A percentile compares a stretch with the other conserved stretches of the same genome.
Evolutionary conservation across 2,888 invertebrate genomes (phyloP).

Genomic region (Drosophila falleni): DNA sequence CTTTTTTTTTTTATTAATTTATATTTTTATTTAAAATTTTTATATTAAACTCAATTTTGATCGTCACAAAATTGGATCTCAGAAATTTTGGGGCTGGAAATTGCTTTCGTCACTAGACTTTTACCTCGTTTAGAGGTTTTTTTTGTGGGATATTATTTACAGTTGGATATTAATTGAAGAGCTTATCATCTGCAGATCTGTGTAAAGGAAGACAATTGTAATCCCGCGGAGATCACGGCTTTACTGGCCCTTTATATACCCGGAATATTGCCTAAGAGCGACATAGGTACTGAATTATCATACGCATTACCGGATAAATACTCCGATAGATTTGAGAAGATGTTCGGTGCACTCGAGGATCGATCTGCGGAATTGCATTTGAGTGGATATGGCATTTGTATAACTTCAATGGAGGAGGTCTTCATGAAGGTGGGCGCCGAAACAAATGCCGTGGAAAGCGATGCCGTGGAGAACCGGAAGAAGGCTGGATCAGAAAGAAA

Average conservation of each 20-base stretch:
- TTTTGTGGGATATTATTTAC: too few species aligned
- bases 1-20: too few species aligned
- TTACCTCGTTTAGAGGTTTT: too few species aligned
- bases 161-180: too few species aligned
- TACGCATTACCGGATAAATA: conserved; percentile 89
- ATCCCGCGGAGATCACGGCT: conserved; percentile 86
- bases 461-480: conserved; percentile 38
- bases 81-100: too few species aligned
- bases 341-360: conserved; percentile 89
- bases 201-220: conserved; percentile 87
- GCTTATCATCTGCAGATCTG: conserved; percentile 73
- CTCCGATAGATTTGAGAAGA: conserved; percentile 88
- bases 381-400: conserved; percentile 92
- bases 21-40: too few species aligned
- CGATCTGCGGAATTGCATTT: conserved; percentile 88
- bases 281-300: conserved; percentile 91
- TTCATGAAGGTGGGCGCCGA: conserved; percentile 90
- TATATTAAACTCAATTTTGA: too few species aligned
- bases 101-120: too few species aligned
- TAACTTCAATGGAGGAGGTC: conserved; percentile 95
- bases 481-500: conserved; percentile 32
- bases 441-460: conserved; percentile 37
- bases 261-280: conserved; percentile 88
- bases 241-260: conserved; percentile 89
- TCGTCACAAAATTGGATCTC: too few species aligned